These are phyloP conservation scores for Catostylus mosaicus DNA, from an alignment of 30 jellyfish, hydroid and myxozoan species.

Conservation along the genomic window DNA sequence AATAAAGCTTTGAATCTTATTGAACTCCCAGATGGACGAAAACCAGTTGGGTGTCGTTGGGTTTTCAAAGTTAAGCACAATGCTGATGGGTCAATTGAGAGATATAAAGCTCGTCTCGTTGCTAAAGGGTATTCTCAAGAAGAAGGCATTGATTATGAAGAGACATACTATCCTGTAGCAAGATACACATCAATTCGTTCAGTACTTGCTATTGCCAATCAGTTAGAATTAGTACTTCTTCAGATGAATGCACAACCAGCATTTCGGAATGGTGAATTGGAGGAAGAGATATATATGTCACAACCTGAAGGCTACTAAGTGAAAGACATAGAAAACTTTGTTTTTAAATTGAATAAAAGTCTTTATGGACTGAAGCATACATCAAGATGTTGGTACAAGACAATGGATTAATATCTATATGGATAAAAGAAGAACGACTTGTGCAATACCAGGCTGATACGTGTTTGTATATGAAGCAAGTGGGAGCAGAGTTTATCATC, in stretches of 20 bases:
- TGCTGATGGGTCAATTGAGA: conserved; percentile 53
- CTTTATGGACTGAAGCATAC: conserved; percentile 63
- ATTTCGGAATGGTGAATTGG: conserved; percentile 41
- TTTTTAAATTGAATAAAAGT: conserved; percentile 44
- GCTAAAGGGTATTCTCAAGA: conserved; percentile 63
- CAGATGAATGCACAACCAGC: conserved; percentile 37
- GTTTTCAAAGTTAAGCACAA: conserved; percentile 34
- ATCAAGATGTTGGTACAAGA: conserved; percentile 62
- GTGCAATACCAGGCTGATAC: conserved; percentile 35
- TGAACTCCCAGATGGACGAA: conserved; percentile 47
- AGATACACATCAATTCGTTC: conserved; percentile 7
- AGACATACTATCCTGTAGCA: conserved; percentile 23
- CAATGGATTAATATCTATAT: conserved; percentile 35
- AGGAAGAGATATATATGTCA: conserved; percentile 42
- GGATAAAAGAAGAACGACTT: conserved; percentile 16
- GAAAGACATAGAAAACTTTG: conserved; percentile 18
- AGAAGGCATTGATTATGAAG: conserved; percentile 41
- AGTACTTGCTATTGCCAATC: conserved; percentile 31
- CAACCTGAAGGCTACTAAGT: conserved; percentile 54
- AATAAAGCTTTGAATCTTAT: conserved; percentile 55
- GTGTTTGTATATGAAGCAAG: conserved; percentile 33
- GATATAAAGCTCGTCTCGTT: conserved; percentile 51
- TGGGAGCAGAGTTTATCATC: conserved; percentile 19
- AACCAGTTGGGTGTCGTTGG: conserved; percentile 48
- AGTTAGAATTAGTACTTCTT: conserved; percentile 5